Evolutionary conservation across 2,888 invertebrate genomes (phyloP).

Genomic region (Schizotus pectinicornis): DNA sequence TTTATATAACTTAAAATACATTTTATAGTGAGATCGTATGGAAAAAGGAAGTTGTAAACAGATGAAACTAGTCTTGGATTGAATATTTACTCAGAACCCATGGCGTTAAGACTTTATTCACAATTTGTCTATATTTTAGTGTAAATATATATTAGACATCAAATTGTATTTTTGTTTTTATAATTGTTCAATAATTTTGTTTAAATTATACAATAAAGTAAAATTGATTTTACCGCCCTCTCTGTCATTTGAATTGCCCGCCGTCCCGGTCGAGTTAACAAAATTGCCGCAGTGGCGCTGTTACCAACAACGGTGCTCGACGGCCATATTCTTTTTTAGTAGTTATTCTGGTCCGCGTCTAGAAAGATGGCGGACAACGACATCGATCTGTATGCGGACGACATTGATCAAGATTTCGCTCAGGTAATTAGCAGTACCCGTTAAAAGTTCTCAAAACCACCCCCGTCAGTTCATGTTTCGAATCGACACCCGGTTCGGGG

Average conservation of each 20-base stretch:
- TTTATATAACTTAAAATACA: slow-evolving; percentile 30
- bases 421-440: slow-evolving; percentile 63
- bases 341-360: too few relatives aligned
- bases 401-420: slow-evolving; percentile 93
- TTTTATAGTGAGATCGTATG: slow-evolving; percentile 31
- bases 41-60: slow-evolving; percentile 20
- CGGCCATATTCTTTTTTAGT: background rate
- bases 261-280: background rate
- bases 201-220: slow-evolving; percentile 42
- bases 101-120: slow-evolving; percentile 40
- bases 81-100: slow-evolving; percentile 39
- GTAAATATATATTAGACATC: slow-evolving; percentile 43
- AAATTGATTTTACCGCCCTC: slow-evolving; percentile 34
- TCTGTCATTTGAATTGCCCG: background rate
- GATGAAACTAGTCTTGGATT: slow-evolving; percentile 31
- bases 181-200: slow-evolving; percentile 41
- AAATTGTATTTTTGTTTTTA: slow-evolving; percentile 41
- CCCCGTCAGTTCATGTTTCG: background rate
- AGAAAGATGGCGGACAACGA: slow-evolving; percentile 90
- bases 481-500: background rate
- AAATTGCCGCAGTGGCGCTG: background rate
- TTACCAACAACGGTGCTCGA: background rate
- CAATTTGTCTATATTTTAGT: slow-evolving; percentile 42
- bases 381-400: slow-evolving; percentile 96
- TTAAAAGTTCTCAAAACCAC: background rate